A percentile compares a stretch with the other conserved stretches of the same genome.
These are phyloP conservation scores for Labeo catla DNA, from an alignment of 2,113 vertebrate genomes.

Conservation along the genomic window DNA sequence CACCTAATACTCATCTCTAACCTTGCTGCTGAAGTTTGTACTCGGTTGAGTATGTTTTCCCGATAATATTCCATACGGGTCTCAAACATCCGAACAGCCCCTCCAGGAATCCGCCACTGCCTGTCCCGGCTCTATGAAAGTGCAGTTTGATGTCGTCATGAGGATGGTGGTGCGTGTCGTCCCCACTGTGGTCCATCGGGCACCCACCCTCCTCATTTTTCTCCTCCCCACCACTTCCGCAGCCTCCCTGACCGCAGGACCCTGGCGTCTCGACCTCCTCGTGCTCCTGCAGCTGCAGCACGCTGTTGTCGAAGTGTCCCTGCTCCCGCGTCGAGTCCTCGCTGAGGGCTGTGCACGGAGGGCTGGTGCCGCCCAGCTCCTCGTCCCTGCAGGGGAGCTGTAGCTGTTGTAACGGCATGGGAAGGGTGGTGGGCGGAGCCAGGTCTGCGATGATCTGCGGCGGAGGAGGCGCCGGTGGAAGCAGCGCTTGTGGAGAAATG, in stretches of 20 bases:
- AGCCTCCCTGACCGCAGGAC: slow-evolving; percentile 73
- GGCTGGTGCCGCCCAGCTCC: slow-evolving; percentile 71
- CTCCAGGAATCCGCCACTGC: slow-evolving; percentile 91
- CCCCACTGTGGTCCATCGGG: slow-evolving; percentile 64
- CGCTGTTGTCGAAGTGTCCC: slow-evolving; percentile 91
- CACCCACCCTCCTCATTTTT: slow-evolving; percentile 72
- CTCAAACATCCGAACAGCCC: slow-evolving; percentile 94
- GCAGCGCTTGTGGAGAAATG: slow-evolving; percentile 62
- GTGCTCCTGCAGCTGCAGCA: slow-evolving; percentile 92
- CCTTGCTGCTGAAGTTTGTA: slow-evolving; percentile 99
- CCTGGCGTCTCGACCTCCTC: slow-evolving; percentile 80
- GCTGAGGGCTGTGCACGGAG: slow-evolving; percentile 82
- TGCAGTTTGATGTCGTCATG: slow-evolving; percentile 92
- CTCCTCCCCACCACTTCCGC: slow-evolving; percentile 75
- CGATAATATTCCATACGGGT: slow-evolving; percentile 98
- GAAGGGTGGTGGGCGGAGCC: slow-evolving; percentile 74
- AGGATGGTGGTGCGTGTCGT: slow-evolving; percentile 56
- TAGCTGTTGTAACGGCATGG: slow-evolving; percentile 67
- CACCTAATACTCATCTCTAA: slow-evolving; percentile 62
- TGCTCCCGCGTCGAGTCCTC: slow-evolving; percentile 90
- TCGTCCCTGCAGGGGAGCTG: slow-evolving; percentile 71
- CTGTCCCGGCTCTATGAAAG: slow-evolving; percentile 85
- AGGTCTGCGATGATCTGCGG: slow-evolving; percentile 85
- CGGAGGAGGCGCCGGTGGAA: slow-evolving; percentile 69
- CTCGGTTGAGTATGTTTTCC: slow-evolving; percentile 96